A percentile compares a stretch with the other conserved stretches of the same genome.
Conservation (phyloP, 2,113 vertebrate genomes). For the Macrotus californicus region DNA sequence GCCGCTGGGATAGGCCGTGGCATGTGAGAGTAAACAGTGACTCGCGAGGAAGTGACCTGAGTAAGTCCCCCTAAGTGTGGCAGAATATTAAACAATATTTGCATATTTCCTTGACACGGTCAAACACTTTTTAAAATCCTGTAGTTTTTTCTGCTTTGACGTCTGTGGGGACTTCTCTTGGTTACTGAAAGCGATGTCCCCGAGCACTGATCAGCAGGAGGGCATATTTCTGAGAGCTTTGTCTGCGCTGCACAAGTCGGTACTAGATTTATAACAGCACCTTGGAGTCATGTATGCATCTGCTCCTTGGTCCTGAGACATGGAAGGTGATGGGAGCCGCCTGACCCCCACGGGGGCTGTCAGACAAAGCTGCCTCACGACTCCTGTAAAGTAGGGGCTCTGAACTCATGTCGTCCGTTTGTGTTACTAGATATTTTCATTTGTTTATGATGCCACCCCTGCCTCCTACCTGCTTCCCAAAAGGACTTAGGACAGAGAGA, state of each 20-base stretch:
- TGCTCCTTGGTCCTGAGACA: background rate
- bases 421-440: background rate
- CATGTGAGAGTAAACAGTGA: accelerated
- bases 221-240: background rate
- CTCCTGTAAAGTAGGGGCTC: background rate
- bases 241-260: accelerated
- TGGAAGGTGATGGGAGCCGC: background rate
- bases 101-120: background rate
- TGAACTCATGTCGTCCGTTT: background rate
- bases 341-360: background rate
- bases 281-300: background rate
- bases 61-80: background rate
- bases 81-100: background rate
- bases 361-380: background rate
- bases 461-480: background rate
- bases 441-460: background rate
- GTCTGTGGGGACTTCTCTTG: background rate
- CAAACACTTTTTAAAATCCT: background rate
- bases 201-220: background rate
- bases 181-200: background rate
- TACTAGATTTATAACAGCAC: background rate
- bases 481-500: background rate
- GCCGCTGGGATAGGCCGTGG: accelerated
- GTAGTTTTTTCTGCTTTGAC: background rate
- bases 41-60: background rate